phyloP scores from a whole-genome alignment of 2,113 vertebrate genomes.

The Oophaga pumilio region DNA sequence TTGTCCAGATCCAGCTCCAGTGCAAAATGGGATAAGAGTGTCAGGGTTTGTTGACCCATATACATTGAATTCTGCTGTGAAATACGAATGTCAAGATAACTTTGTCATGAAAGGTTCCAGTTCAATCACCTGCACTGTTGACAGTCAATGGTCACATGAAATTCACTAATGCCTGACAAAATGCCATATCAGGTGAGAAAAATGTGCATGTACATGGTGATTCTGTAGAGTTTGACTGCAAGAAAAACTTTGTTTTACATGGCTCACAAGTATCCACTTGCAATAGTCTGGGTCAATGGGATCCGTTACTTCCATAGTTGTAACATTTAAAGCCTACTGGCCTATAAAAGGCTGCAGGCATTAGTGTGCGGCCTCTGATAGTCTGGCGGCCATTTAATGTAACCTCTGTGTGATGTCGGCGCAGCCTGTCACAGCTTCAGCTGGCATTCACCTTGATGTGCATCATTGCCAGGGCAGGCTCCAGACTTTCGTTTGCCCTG shows the following conservation, averaged over 20 bases:
- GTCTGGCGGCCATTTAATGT: too few species aligned
- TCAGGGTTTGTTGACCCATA: slow-evolving; percentile 52
- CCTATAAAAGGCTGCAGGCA: too few species aligned
- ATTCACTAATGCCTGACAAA: slow-evolving; percentile 62
- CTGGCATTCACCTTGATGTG: too few species aligned
- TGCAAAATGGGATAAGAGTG: slow-evolving; percentile 49
- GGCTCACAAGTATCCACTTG: not conserved
- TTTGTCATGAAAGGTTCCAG: slow-evolving; percentile 53
- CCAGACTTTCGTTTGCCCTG: too few species aligned
- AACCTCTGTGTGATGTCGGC: too few species aligned
- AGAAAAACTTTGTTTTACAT: not conserved
- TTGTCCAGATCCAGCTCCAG: slow-evolving; percentile 56
- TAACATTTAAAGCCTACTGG: too few species aligned
- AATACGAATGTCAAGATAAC: slow-evolving; percentile 58
- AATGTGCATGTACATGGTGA: not conserved
- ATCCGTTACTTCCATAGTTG: not conserved
- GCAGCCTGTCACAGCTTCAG: too few species aligned
- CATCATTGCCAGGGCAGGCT: too few species aligned
- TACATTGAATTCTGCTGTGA: slow-evolving; percentile 34
- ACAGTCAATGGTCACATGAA: slow-evolving; percentile 62
- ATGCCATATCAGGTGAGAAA: not conserved
- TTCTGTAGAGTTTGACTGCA: not conserved
- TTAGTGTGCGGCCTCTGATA: too few species aligned
- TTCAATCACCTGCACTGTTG: slow-evolving; percentile 1
- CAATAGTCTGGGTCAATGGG: not conserved